A percentile compares a stretch with the other conserved stretches of the same genome.
phyloP scores from a whole-genome alignment of 2,888 invertebrate genomes.

The Ethmia dodecea region DNA sequence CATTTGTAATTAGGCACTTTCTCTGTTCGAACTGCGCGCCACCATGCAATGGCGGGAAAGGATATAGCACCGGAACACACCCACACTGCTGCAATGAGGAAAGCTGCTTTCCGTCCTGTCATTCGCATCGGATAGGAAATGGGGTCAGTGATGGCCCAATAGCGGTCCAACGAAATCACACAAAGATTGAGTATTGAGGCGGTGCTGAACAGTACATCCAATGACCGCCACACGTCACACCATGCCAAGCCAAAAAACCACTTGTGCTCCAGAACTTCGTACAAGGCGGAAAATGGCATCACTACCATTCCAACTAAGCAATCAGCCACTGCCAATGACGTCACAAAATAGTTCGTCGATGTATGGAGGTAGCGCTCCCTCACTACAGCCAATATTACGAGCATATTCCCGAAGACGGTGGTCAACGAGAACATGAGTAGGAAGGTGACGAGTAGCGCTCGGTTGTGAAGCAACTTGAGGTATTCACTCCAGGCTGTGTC shows the following conservation, averaged over 20 bases:
- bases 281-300: constrained; percentile 97
- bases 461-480: constrained; percentile 77
- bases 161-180: constrained; percentile 96
- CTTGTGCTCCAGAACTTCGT: constrained; percentile 91
- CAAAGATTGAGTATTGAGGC: constrained; percentile 98
- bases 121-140: constrained; percentile 97
- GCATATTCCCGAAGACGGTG: constrained; percentile 95
- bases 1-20: constrained; percentile 91
- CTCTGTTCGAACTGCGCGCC: constrained; percentile 91
- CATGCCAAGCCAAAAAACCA: constrained; percentile 97
- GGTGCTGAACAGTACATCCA: constrained; percentile 98
- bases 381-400: constrained; percentile 95
- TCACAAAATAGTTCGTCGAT: constrained; percentile 98
- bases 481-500: constrained; percentile 55
- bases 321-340: constrained; percentile 97
- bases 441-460: constrained; percentile 87
- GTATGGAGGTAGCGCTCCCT: constrained; percentile 96
- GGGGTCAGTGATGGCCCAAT: constrained; percentile 99
- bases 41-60: constrained; percentile 98
- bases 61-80: constrained; percentile 97
- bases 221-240: constrained; percentile 98
- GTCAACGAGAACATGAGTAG: constrained; percentile 92
- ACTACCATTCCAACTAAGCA: constrained; percentile 97
- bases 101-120: constrained; percentile 91
- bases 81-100: constrained; percentile 96